Percentiles rank a stretch among this genome's conserved stretches.
phyloP scores from a whole-genome alignment of 2,113 vertebrate genomes.

The Oxyura jamaicensis region DNA sequence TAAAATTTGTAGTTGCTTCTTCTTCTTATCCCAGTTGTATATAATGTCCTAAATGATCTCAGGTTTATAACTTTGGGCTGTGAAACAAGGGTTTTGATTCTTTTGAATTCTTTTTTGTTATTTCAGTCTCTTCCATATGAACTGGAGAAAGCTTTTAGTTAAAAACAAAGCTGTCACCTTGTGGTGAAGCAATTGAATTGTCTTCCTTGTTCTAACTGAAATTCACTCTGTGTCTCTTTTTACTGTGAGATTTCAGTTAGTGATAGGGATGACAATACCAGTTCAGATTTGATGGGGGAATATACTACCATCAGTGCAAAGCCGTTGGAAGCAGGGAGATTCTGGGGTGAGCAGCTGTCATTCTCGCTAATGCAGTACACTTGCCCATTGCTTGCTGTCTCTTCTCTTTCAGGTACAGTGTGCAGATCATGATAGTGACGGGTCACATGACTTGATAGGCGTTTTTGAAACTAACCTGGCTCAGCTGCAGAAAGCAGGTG shows the following conservation, averaged over 20 bases:
- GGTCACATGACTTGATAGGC: slow-evolving; percentile 92
- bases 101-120: background rate
- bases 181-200: background rate
- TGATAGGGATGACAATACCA: slow-evolving; percentile 50
- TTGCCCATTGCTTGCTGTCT: background rate
- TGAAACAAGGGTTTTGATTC: background rate
- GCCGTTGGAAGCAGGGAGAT: slow-evolving; percentile 43
- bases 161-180: background rate
- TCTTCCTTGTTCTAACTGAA: background rate
- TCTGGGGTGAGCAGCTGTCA: slow-evolving; percentile 4
- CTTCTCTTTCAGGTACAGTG: slow-evolving; percentile 83
- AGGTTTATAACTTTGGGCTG: background rate
- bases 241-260: slow-evolving; percentile 59
- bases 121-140: background rate
- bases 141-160: background rate
- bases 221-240: slow-evolving; percentile 11
- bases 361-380: background rate
- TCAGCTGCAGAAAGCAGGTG: slow-evolving; percentile 80
- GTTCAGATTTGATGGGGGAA: slow-evolving; percentile 55
- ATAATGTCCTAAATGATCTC: background rate
- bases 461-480: slow-evolving; percentile 83
- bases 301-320: slow-evolving; percentile 14
- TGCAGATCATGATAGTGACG: slow-evolving; percentile 87
- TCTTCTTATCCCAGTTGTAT: background rate
- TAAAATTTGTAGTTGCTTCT: background rate